Base-by-base conservation (phyloP, 2,797 vertebrate genomes). In the Furcifer pardalis region DNA sequence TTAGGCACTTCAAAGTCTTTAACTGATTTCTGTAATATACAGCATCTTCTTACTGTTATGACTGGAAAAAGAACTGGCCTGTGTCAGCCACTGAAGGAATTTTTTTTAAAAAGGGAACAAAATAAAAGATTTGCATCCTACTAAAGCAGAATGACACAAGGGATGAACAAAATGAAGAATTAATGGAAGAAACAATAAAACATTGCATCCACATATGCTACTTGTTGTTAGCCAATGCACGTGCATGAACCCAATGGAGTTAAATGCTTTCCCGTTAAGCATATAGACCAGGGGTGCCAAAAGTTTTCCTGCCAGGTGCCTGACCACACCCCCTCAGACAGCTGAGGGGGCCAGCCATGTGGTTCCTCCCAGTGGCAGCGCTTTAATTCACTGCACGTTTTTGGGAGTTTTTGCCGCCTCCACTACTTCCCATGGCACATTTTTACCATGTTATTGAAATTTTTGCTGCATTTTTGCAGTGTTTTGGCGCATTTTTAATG, bases 1-100 rank as follows among this genome's bases (percentile, higher is more conserved):
- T 63, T 46, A 82, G 81, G 59, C 71, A 82, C 81, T 75, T 82
- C 42, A 46, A 63, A 82, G 52, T 59, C 19, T 82, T 82, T 74
- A 82, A 82, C 74, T 46, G 0, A 5, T 65, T 75, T 65, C 59
- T 74, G 35, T 65, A 4, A 19, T 65, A 49, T 75, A 75, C 56
- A 73, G 30, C 73, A 35, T 62, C 56, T n/a, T 82, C 69, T 62
- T 65, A 37, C 19, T n/a, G 19, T 75, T 74, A 65, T 27, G 37
- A 46, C 27, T 69, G 1, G 27, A 49, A 59, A n/a, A 32, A 63
- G 7, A 23, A 49, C 59, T 49, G 44, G 40, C 8, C 6, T 21
- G 46, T 21, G 5, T 19, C 76, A 78, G 59, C 23, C 56, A 6
- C 44, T 13, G 21, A 23, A 10, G 30, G 35, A 21, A 17, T n/a